Base-by-base conservation (phyloP, 2,888 invertebrate species). In the Dryobota labecula region DNA sequence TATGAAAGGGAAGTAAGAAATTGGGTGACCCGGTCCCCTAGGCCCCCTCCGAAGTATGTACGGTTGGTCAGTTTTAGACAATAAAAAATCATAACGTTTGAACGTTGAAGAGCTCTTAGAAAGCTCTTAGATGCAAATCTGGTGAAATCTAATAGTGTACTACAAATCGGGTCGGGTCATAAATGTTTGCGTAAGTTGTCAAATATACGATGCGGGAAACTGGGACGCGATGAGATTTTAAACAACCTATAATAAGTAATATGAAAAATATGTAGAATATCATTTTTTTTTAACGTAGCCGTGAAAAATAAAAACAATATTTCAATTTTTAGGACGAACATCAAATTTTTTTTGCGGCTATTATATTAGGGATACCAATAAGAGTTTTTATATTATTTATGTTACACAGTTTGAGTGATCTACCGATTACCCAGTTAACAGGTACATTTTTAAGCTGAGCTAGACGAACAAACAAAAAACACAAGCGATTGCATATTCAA, bases 21-120 rank as follows among this genome's bases (percentile, higher is more conserved):
- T 93, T 93, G 92, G 94, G 94, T 94, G 93, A 95, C 95, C 94
- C 91, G 86, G 90, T 92, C 92, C 89, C 89, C 87, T 87, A 87
- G 91, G 90, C 92, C 93, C 96, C 95, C 94, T 91, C 88, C 89
- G 82, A 86, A 71, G 91, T 87, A 86, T 79, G 82, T 90, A 94
- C 94, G 94, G 92, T 93, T 94, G 96, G 96, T 96, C 96, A 96
- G 95, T 95, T 93, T 85, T 89, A 94, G 92, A 96, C 95, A 95
- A 96, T 91, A 85, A 78, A 89, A 78, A 88, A 80, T 88, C 87
- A 87, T 90, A 92, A 92, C 92, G 92, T 93, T 90, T 88, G 83
- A 89, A 89, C 87, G 86, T 89, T 88, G 85, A 84, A 90, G 87
- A 86, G 85, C 87, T 89, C 91, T 90, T 90, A 87, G 88, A 88